These are phyloP conservation scores for Equus quagga DNA, from an alignment of 2,113 vertebrate species.

Conservation along the genomic window DNA sequence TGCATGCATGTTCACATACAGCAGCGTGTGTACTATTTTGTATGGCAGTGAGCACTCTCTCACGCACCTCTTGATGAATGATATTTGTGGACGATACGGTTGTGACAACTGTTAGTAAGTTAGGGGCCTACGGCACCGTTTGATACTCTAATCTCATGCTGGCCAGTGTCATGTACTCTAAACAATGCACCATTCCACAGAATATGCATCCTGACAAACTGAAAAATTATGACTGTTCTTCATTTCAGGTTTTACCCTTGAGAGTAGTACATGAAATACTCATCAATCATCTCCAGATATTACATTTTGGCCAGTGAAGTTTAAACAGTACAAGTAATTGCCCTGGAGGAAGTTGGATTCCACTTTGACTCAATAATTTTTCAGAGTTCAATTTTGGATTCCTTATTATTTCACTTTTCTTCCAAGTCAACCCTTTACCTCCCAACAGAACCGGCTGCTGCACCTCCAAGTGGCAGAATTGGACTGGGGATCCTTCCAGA, in stretches of 20 bases:
- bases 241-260: conserved; percentile 1
- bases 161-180: background rate
- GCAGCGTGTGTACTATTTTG: background rate
- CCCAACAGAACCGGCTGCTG: background rate
- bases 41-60: background rate
- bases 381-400: conserved; percentile 43
- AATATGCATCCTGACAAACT: background rate
- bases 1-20: background rate
- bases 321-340: conserved; percentile 45
- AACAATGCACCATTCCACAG: background rate
- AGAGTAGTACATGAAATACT: conserved; percentile 30
- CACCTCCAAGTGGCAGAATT: conserved; percentile 15
- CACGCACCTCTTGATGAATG: background rate
- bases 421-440: background rate
- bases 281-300: background rate
- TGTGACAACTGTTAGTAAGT: background rate
- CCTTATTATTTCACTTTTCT: conserved; percentile 47
- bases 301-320: background rate
- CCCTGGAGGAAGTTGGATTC: background rate
- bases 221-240: background rate
- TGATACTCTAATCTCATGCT: background rate
- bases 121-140: background rate
- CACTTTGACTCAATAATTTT: conserved; percentile 26
- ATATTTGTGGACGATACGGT: background rate
- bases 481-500: conserved; percentile 10